A percentile compares a stretch with the other conserved stretches of the same genome.
Conservation (phyloP, 2,113 vertebrate genomes). For the Diadophis punctatus region DNA sequence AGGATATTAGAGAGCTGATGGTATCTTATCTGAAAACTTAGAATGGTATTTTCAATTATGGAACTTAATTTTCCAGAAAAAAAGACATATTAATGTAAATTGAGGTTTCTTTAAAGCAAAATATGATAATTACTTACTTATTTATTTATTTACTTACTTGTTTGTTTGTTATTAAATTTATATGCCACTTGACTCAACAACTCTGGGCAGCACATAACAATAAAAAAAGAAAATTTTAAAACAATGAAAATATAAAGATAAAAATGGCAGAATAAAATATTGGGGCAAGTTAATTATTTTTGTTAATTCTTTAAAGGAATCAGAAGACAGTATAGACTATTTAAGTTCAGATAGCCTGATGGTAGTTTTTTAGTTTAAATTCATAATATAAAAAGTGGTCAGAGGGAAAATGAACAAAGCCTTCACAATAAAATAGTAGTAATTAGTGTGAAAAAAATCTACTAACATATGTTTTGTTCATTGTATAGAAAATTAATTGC, state of each 20-base stretch:
- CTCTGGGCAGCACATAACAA: background rate
- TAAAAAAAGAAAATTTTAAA: background rate
- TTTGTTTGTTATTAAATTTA: background rate
- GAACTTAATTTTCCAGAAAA: background rate
- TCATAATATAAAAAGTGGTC: conserved; percentile 55
- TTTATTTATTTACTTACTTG: background rate
- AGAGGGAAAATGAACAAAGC: conserved; percentile 37
- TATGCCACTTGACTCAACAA: background rate
- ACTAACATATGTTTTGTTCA: conserved; percentile 58
- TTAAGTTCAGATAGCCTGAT: conserved; percentile 47
- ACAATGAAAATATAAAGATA: background rate
- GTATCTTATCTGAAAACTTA: background rate
- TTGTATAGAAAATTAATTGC: conserved; percentile 67
- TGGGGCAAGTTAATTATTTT: background rate
- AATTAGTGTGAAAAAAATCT: conserved; percentile 72
- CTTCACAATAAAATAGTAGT: conserved; percentile 70
- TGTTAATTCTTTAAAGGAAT: conserved; percentile 31
- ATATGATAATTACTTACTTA: background rate
- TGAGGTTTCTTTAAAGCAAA: background rate
- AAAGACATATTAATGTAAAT: background rate
- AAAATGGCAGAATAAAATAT: background rate
- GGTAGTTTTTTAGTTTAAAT: conserved; percentile 64
- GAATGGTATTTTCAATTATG: background rate
- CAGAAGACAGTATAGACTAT: conserved; percentile 53
- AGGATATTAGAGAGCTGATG: background rate